Conservation (phyloP, 2,113 vertebrate genomes). For the Phyllostomus hastatus region DNA sequence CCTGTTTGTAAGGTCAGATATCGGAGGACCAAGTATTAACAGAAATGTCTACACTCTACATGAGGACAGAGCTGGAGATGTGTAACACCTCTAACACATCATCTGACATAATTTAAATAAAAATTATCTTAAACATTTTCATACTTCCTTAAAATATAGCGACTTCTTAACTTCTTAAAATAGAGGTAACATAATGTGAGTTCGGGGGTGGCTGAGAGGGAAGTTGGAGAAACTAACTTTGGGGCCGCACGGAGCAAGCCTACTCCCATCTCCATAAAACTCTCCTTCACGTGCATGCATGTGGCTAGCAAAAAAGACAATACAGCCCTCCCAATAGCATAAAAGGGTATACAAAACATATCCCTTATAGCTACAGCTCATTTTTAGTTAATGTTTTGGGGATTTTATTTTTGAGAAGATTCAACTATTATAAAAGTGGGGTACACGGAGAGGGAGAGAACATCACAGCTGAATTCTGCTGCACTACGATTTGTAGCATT, state of each 20-base stretch:
- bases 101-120: not conserved
- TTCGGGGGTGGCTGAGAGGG: not conserved
- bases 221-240: not conserved
- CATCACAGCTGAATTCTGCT: not conserved
- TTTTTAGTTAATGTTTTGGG: not conserved
- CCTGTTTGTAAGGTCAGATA: not conserved
- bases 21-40: not conserved
- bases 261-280: not conserved
- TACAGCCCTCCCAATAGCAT: not conserved
- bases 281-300: not conserved
- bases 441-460: not conserved
- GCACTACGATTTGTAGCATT: not conserved
- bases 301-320: not conserved
- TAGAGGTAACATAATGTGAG: not conserved
- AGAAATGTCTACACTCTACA: constrained; percentile 33
- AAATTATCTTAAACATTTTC: constrained; percentile 3
- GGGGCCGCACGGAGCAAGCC: not conserved
- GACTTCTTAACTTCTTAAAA: constrained; percentile 26
- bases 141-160: not conserved
- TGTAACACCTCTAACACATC: not conserved
- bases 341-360: not conserved
- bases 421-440: not conserved
- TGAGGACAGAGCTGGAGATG: not conserved
- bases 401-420: constrained; percentile 17
- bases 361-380: not conserved